Evolutionary conservation across 2,797 vertebrate species (phyloP).

Genomic region (Aulostomus chinensis): DNA sequence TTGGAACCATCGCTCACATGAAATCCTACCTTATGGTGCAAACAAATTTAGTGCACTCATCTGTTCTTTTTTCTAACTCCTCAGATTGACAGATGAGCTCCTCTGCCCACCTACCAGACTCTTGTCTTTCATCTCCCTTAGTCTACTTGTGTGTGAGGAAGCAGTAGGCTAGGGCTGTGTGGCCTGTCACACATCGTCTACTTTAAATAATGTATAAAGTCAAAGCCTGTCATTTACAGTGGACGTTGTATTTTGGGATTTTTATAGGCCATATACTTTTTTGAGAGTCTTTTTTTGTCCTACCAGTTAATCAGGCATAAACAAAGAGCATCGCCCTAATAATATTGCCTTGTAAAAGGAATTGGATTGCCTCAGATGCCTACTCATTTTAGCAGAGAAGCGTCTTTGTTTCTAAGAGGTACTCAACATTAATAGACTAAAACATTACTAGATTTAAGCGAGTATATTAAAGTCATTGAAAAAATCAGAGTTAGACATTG

Average conservation of each 20-base stretch:
- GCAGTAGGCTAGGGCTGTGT: not conserved
- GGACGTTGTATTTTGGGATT: not conserved
- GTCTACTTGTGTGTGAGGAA: slow-evolving; percentile 10
- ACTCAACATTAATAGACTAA: too few species aligned
- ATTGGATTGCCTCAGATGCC: too few species aligned
- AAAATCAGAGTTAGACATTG: too few species aligned
- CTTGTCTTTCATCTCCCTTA: slow-evolving; percentile 8
- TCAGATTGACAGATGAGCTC: slow-evolving; percentile 10
- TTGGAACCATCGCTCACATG: too few species aligned
- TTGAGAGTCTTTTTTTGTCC: not conserved
- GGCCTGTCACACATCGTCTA: too few species aligned
- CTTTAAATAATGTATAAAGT: not conserved
- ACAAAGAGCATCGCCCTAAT: slow-evolving; percentile 2
- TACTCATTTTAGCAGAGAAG: too few species aligned
- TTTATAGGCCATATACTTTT: not conserved
- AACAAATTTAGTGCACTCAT: not conserved
- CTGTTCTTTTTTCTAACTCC: not conserved
- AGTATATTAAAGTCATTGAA: too few species aligned
- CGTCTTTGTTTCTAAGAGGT: too few species aligned
- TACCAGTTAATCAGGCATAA: not conserved
- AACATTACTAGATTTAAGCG: too few species aligned
- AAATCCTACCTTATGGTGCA: not conserved
- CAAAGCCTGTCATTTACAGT: not conserved
- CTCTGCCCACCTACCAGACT: slow-evolving; percentile 7
- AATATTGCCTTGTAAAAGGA: slow-evolving; percentile 1